phyloP scores from a whole-genome alignment of 2,888 invertebrate species.

The Subacronicta megacephala region DNA sequence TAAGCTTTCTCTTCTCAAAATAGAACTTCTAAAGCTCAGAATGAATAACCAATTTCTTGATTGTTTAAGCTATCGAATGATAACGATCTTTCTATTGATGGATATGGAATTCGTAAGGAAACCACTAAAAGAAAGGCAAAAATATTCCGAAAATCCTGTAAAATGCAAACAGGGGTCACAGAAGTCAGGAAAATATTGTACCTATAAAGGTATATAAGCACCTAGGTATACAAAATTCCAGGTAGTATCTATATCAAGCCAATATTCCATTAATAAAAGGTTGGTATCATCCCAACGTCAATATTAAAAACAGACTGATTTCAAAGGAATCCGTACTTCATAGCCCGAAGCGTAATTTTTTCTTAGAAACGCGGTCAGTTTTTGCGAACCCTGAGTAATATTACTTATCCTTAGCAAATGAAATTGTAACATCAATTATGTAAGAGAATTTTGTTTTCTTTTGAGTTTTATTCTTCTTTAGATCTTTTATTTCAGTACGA shows the following conservation, averaged over 20 bases:
- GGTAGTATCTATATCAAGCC: slow-evolving; percentile 1
- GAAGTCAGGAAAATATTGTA: not conserved
- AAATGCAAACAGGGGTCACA: too few species aligned
- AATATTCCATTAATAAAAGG: slow-evolving; percentile 24
- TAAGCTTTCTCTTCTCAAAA: not conserved
- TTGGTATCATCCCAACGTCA: slow-evolving; percentile 24
- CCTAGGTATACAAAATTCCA: not conserved
- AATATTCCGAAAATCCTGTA: too few species aligned
- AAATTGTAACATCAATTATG: slow-evolving; percentile 28
- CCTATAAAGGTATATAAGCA: too few species aligned
- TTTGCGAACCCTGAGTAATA: slow-evolving; percentile 9
- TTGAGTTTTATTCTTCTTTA: slow-evolving; percentile 12
- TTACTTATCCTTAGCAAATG: slow-evolving; percentile 30
- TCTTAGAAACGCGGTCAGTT: slow-evolving; percentile 24
- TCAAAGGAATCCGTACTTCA: slow-evolving; percentile 16
- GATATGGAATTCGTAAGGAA: too few species aligned
- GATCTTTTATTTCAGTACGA: slow-evolving; percentile 34
- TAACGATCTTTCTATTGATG: too few species aligned
- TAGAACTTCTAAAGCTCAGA: too few species aligned
- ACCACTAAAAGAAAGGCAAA: too few species aligned
- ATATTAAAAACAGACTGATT: slow-evolving; percentile 19
- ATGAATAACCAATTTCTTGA: too few species aligned
- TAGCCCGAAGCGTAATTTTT: slow-evolving; percentile 10
- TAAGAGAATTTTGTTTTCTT: slow-evolving; percentile 23
- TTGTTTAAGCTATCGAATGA: too few species aligned